Conservation (phyloP, 2,888 invertebrate species). For the Stenchaetothrips biformis region DNA sequence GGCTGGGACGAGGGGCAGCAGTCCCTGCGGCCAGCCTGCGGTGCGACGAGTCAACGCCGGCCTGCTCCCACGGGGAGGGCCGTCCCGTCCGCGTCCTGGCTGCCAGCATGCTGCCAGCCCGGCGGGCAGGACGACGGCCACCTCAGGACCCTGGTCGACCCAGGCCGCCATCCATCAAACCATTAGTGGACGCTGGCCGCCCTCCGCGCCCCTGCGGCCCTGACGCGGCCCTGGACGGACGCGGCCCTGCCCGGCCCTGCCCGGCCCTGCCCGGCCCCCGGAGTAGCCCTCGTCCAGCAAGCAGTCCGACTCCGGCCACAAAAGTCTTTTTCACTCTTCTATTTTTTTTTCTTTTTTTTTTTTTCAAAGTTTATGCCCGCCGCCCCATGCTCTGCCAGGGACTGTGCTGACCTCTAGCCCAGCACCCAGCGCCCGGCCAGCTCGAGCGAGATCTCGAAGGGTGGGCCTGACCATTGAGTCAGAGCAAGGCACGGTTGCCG, state of each 20-base stretch:
- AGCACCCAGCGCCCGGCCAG: not conserved
- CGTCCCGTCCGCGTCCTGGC: too few species aligned
- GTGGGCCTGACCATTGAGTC: not conserved
- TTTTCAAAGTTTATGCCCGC: not conserved
- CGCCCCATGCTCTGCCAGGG: not conserved
- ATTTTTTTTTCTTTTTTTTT: too few species aligned
- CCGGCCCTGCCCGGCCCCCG: not conserved
- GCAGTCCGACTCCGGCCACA: too few species aligned
- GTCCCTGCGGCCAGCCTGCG: too few species aligned
- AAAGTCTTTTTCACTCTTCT: too few species aligned
- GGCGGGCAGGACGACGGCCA: not conserved
- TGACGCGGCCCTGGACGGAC: not conserved
- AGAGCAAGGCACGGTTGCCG: not conserved
- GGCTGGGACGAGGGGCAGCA: too few species aligned
- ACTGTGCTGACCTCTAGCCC: not conserved
- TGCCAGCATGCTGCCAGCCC: too few species aligned
- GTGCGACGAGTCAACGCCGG: too few species aligned
- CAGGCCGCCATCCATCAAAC: conserved; percentile 13
- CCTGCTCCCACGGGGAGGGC: too few species aligned
- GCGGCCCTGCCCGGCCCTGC: not conserved
- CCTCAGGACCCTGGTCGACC: not conserved
- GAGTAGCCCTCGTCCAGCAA: not conserved
- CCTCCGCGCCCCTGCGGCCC: not conserved
- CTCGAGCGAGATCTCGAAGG: not conserved
- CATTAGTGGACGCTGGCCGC: not conserved